Evolutionary conservation across 2,888 invertebrate species (phyloP).

Genomic region (Cephalotes varians): DNA sequence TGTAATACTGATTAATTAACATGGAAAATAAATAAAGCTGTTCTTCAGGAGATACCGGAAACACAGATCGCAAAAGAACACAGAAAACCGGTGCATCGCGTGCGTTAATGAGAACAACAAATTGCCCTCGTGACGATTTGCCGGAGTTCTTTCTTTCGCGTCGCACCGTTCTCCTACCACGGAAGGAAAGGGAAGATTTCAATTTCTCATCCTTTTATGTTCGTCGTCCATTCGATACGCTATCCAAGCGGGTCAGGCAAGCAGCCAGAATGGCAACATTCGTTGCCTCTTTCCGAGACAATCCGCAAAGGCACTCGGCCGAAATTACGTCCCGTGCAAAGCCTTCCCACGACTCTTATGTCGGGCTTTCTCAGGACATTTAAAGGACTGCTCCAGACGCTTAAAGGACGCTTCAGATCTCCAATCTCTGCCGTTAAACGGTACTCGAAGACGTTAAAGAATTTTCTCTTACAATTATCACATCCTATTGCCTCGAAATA

Average conservation of each 20-base stretch:
- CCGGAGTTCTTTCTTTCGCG: background rate
- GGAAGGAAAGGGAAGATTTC: slow-evolving; percentile 59
- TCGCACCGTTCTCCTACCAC: background rate
- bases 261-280: slow-evolving; percentile 59
- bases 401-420: background rate
- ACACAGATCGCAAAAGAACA: background rate
- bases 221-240: slow-evolving; percentile 66
- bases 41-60: background rate
- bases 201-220: slow-evolving; percentile 73
- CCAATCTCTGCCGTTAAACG: background rate
- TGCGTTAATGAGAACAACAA: slow-evolving; percentile 5
- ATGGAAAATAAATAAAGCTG: background rate
- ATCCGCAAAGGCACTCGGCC: slow-evolving; percentile 53
- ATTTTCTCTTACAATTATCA: background rate
- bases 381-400: background rate
- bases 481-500: background rate
- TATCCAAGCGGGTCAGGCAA: slow-evolving; percentile 73
- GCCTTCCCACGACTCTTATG: slow-evolving; percentile 11
- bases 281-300: slow-evolving; percentile 57
- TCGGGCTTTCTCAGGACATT: background rate
- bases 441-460: background rate
- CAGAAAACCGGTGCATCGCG: background rate
- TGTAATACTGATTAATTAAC: background rate
- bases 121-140: background rate
- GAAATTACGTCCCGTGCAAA: slow-evolving; percentile 59